These are phyloP conservation scores for Syncerus caffer DNA, from an alignment of 2,797 vertebrate species.

Conservation along the genomic window DNA sequence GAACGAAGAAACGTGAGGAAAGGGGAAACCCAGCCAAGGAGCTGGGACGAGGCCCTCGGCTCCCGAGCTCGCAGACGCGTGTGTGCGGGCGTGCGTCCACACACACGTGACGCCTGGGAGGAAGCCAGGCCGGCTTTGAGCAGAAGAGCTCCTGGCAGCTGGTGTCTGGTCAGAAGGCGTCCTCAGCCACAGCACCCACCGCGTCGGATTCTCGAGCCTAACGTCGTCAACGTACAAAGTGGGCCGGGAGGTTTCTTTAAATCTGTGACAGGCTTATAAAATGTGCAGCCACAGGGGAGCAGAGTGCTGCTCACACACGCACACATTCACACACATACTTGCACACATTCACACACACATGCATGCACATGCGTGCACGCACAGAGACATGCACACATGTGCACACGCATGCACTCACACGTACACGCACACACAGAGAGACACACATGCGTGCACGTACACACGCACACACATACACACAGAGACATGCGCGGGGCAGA, in stretches of 20 bases:
- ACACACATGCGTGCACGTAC: too few relatives aligned
- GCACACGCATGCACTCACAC: rapidly evolving
- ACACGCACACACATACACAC: too few relatives aligned
- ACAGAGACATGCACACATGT: too few relatives aligned
- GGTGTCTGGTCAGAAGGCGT: rapidly evolving
- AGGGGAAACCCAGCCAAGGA: background rate
- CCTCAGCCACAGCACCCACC: rapidly evolving
- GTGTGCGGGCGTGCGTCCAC: rapidly evolving
- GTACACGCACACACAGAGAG: too few relatives aligned
- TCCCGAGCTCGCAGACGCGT: rapidly evolving
- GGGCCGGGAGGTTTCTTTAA: rapidly evolving
- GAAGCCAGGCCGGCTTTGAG: rapidly evolving
- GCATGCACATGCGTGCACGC: too few relatives aligned
- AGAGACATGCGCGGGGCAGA: rapidly evolving
- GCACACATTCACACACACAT: rapidly evolving
- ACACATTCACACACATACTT: too few relatives aligned
- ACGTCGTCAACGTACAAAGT: background rate
- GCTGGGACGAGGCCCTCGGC: background rate
- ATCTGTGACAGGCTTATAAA: background rate
- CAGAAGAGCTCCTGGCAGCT: background rate
- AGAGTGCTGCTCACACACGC: too few relatives aligned
- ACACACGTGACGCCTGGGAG: rapidly evolving
- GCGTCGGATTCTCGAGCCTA: rapidly evolving
- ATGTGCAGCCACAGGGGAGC: rapidly evolving
- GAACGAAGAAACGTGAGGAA: rapidly evolving